A percentile compares a stretch with the other conserved stretches of the same genome.
Evolutionary conservation across 2,113 vertebrate species (phyloP).

Genomic region (Butastur rufipennis): DNA sequence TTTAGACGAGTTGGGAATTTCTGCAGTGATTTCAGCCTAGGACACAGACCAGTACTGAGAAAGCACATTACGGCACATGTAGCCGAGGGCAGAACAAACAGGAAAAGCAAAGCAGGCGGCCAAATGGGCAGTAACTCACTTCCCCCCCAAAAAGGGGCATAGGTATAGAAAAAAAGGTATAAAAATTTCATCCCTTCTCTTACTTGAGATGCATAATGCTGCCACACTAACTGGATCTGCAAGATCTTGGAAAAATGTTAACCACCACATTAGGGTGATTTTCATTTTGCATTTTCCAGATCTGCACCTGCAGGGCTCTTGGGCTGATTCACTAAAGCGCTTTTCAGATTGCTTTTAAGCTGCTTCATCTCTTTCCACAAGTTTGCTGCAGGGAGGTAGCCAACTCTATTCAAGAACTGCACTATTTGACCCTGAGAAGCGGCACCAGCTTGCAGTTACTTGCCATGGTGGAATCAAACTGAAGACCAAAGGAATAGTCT

Average conservation of each 20-base stretch:
- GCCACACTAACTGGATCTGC: background rate
- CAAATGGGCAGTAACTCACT: background rate
- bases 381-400: constrained; percentile 19
- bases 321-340: background rate
- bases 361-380: background rate
- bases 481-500: background rate
- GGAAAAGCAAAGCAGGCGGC: background rate
- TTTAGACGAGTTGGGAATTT: background rate
- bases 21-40: background rate
- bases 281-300: background rate
- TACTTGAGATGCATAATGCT: background rate
- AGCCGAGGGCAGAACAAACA: background rate
- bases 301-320: background rate
- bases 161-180: background rate
- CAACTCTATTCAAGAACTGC: constrained; percentile 32
- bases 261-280: background rate
- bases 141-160: background rate
- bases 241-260: background rate
- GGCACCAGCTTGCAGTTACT: constrained; percentile 21
- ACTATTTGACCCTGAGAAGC: constrained; percentile 49
- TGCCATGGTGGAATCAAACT: background rate
- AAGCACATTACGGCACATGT: background rate
- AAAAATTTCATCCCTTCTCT: background rate
- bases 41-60: background rate
- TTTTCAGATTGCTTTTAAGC: background rate